phyloP scores from a whole-genome alignment of 2,113 vertebrate genomes.

The Neoarius graeffei region DNA sequence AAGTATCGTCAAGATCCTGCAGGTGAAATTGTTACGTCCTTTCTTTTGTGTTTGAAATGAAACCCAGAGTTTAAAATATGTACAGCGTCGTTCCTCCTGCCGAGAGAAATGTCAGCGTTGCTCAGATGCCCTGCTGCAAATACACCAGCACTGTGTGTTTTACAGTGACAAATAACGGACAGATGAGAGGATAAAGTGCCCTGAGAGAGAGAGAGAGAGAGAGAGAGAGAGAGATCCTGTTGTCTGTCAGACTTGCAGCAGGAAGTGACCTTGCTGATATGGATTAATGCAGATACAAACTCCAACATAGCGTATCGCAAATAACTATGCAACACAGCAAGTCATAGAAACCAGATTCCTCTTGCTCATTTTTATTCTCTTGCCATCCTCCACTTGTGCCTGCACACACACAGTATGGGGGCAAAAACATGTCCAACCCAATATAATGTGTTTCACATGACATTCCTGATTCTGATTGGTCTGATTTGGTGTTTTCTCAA shows the following conservation, averaged over 20 bases:
- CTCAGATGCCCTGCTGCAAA: background rate
- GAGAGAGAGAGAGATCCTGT: background rate
- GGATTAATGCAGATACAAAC: background rate
- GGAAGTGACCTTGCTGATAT: conserved; percentile 26
- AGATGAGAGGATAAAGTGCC: background rate
- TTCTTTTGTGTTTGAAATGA: background rate
- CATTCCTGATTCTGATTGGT: background rate
- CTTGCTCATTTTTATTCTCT: background rate
- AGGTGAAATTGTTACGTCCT: background rate
- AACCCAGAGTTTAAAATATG: conserved; percentile 6
- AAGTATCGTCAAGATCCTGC: background rate
- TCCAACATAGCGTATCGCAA: background rate
- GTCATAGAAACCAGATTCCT: background rate
- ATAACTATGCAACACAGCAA: background rate
- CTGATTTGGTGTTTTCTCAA: background rate
- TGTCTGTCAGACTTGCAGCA: background rate
- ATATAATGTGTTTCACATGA: background rate
- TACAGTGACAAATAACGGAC: conserved; percentile 20
- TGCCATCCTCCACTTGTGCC: background rate
- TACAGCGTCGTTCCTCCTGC: background rate
- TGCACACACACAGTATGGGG: background rate
- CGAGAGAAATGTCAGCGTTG: conserved; percentile 12
- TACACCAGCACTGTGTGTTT: conserved; percentile 2
- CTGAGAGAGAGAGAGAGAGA: background rate
- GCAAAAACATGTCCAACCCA: no score